phyloP scores from a whole-genome alignment of 1,140 invertebrate genomes.

The Dysdera silvatica region DNA sequence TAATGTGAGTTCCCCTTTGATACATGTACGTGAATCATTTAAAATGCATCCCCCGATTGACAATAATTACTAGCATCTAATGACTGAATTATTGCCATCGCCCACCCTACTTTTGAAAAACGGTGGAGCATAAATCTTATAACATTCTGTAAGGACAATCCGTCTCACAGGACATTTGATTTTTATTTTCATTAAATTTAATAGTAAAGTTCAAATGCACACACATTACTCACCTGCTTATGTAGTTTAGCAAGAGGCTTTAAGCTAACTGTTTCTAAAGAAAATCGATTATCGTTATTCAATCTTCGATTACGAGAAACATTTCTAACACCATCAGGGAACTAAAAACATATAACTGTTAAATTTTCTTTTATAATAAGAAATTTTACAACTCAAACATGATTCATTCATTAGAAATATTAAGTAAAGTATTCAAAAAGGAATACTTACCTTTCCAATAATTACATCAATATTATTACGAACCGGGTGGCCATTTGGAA shows the following conservation, averaged over 20 bases:
- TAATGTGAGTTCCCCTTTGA: too few relatives aligned
- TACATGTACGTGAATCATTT: too few relatives aligned
- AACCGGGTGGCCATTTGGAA: slow-evolving; percentile 51
- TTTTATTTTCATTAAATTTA: too few relatives aligned
- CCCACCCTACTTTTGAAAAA: too few relatives aligned
- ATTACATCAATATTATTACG: slow-evolving; percentile 65
- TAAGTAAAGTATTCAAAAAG: background rate
- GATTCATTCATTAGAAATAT: background rate
- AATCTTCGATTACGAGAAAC: slow-evolving; percentile 33
- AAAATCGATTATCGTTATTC: slow-evolving; percentile 2
- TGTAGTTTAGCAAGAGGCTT: slow-evolving; percentile 61
- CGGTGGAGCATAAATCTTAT: too few relatives aligned
- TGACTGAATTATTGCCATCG: too few relatives aligned
- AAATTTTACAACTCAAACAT: background rate
- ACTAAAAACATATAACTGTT: slow-evolving; percentile 38
- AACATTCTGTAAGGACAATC: too few relatives aligned
- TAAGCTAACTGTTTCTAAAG: slow-evolving; percentile 61
- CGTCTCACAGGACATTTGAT: too few relatives aligned
- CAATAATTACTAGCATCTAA: too few relatives aligned
- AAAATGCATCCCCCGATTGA: too few relatives aligned
- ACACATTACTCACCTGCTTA: slow-evolving; percentile 50
- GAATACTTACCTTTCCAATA: slow-evolving; percentile 66
- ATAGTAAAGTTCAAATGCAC: too few relatives aligned
- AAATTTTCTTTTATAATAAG: background rate
- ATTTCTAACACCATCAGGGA: slow-evolving; percentile 41